Base-by-base conservation (phyloP, 2,113 vertebrate genomes). In the Gila orcuttii region DNA sequence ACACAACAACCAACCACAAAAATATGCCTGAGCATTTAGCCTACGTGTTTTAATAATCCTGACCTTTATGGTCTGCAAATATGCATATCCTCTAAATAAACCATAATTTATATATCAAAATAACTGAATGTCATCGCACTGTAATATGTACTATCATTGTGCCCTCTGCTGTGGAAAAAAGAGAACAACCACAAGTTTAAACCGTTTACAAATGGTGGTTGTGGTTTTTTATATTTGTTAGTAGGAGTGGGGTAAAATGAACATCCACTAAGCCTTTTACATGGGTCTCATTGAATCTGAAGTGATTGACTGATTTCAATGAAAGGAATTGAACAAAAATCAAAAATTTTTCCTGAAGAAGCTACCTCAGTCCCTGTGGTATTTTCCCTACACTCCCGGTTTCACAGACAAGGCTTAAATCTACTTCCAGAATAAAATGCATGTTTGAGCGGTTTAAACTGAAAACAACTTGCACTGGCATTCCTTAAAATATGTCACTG, bases 101-200 rank as follows among this genome's bases (percentile, higher is more conserved):
- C 23, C 3, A 73, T 0, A 23, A 71, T 71, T 0, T 19, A 33
- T 64, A 64, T 64, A 64, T 68, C 28, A 68, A 68, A 68, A 69
- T 71, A 71, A 23, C 21, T 12, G 68, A 71, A 39, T 55, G 25
- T 19, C 15, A 19, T 21, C 3, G 9, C 19, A 11, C 15, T 17
- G 74, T 52, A 31, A 33, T 36, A 31, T 31, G 19, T 80, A 45
- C 11, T 39, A 25, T 59, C 0, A 1, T 21, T 28, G 15, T 45
- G 78, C 78, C 78, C 59, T 80, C 78, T 80, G 25, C 59, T 80
- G 78, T 64, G 13, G 13, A 45, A 19, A 79, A 62, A 42, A 45
- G 23, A 64, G 39, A 64, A 64, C 33, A 17, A 36, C 23, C 21
- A 59, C 75, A 55, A 1, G 6, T 28, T 36, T n/a, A 7, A 15